Evolutionary conservation across 2,797 vertebrate genomes (phyloP), one percentile per base, ranked within the genome.

Genomic region (Pogoniulus pusillus): DNA sequence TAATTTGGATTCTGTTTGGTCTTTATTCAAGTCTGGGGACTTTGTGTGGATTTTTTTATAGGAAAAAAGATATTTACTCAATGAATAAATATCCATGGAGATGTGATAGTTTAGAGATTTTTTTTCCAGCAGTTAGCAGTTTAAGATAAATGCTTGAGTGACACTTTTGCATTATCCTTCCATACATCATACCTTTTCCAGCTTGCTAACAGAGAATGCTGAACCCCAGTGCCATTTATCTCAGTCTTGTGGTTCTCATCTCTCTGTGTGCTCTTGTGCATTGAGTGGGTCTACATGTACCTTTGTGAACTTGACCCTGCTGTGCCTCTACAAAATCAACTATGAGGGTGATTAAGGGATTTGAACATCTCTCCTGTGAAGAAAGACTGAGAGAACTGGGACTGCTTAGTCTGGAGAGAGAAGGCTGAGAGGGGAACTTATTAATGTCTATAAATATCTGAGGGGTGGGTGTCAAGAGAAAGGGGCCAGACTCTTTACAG

Each of bases 101-200:
- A 14, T 5, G 19, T 29, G 12, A 15, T 7, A 23, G 24, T 32
- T 69, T 18, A n/a, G 4, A 39, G 7, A 17, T 29, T 30, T 72
- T 64, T n/a, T 72, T 64, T 64, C 32, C 39, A 16, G 22, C 39
- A 37, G 24, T 16, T 29, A 41, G 18, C 7, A 24, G 10, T 54
- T 71, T 7, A 23, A 41, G 29, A 51, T 35, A 29, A 80, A 16
- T 1, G 0, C 18, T 60, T 51, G 24, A 68, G 14, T 68, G 24
- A n/a, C 9, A 30, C 27, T 54, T 30, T 30, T 43, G 47, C 8
- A 4, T 20, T 62, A 10, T 16, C 8, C 16, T 49, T 55, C 47
- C 9, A 13, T 15, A 14, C 0, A 1, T 3, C 20, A 8, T 6
- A 16, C 45, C 32, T 29, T 26, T 58, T 53, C 34, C 35, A n/a